These are phyloP conservation scores for Drosophila kanapiae DNA, from an alignment of 1,140 invertebrate species.

Conservation along the genomic window DNA sequence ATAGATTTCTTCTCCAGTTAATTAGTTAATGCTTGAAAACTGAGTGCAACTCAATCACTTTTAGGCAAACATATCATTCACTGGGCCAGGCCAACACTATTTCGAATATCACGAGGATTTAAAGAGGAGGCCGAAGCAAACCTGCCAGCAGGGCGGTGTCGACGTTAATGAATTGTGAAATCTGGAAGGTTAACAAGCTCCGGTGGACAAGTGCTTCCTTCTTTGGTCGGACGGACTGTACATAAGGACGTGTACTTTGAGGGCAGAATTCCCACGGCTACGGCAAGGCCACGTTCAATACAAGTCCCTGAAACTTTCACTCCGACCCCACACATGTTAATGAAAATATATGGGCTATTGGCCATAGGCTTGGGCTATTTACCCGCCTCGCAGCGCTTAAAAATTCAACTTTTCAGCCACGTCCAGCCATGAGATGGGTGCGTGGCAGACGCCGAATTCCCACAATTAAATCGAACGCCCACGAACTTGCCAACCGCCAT, in stretches of 20 bases:
- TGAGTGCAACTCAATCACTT: slow-evolving; percentile 12
- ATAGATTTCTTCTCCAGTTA: background rate
- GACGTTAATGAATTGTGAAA: slow-evolving; percentile 67
- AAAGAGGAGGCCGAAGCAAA: slow-evolving; percentile 30
- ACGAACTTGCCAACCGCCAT: slow-evolving; percentile 27
- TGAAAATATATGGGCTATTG: slow-evolving; percentile 54
- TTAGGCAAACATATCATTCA: slow-evolving; percentile 27
- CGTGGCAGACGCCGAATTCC: slow-evolving; percentile 57
- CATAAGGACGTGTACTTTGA: slow-evolving; percentile 47
- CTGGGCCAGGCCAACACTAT: background rate
- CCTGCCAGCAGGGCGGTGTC: slow-evolving; percentile 56
- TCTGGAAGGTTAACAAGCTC: slow-evolving; percentile 38
- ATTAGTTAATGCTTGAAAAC: background rate
- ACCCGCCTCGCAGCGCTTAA: slow-evolving; percentile 30
- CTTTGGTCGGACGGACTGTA: slow-evolving; percentile 10
- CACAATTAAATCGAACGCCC: slow-evolving; percentile 70
- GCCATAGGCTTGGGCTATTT: slow-evolving; percentile 6
- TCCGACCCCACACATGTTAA: slow-evolving; percentile 52
- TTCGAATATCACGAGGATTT: slow-evolving; percentile 6
- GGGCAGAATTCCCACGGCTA: slow-evolving; percentile 61
- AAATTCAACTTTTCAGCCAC: slow-evolving; percentile 60
- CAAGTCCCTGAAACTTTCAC: slow-evolving; percentile 42
- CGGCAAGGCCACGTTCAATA: slow-evolving; percentile 58
- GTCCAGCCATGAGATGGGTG: slow-evolving; percentile 41
- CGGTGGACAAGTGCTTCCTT: slow-evolving; percentile 16